These are phyloP conservation scores for Limnephilus rhombicus DNA, from an alignment of 2,888 invertebrate genomes.

Conservation along the genomic window DNA sequence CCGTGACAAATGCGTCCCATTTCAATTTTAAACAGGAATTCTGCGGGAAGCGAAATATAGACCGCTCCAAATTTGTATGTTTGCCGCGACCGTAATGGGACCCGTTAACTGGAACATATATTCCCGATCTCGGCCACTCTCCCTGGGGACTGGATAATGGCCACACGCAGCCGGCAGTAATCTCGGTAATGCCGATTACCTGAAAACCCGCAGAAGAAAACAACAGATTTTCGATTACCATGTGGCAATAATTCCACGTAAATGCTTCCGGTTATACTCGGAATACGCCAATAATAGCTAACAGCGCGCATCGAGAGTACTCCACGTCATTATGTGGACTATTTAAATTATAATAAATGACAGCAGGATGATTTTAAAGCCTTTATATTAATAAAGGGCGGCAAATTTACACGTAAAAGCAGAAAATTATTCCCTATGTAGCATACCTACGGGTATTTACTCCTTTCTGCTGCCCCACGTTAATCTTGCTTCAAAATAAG, in stretches of 20 bases:
- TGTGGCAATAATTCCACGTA: constrained; percentile 53
- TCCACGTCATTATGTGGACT: neutral
- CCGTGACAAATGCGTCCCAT: constrained; percentile 13
- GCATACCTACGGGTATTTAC: too few relatives aligned
- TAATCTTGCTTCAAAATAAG: too few relatives aligned
- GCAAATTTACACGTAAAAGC: neutral
- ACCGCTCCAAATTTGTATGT: constrained; percentile 60
- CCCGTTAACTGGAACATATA: constrained; percentile 61
- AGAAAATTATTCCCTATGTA: neutral
- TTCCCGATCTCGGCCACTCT: constrained; percentile 32
- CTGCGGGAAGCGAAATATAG: constrained; percentile 1
- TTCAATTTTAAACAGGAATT: constrained; percentile 35
- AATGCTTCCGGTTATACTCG: constrained; percentile 40
- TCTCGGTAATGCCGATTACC: constrained; percentile 56
- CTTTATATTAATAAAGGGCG: neutral
- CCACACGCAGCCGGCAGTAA: constrained; percentile 45
- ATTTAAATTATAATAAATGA: neutral
- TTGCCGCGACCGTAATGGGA: constrained; percentile 54
- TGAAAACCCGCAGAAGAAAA: constrained; percentile 52
- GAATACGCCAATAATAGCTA: constrained; percentile 1
- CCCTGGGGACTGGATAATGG: constrained; percentile 34
- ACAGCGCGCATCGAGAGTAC: constrained; percentile 9
- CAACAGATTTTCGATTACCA: constrained; percentile 63
- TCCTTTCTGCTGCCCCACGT: too few relatives aligned
- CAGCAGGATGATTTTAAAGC: neutral